Evolutionary conservation across 2,113 vertebrate species (phyloP), one percentile per base, ranked within the genome.

Genomic region (Otis tarda): DNA sequence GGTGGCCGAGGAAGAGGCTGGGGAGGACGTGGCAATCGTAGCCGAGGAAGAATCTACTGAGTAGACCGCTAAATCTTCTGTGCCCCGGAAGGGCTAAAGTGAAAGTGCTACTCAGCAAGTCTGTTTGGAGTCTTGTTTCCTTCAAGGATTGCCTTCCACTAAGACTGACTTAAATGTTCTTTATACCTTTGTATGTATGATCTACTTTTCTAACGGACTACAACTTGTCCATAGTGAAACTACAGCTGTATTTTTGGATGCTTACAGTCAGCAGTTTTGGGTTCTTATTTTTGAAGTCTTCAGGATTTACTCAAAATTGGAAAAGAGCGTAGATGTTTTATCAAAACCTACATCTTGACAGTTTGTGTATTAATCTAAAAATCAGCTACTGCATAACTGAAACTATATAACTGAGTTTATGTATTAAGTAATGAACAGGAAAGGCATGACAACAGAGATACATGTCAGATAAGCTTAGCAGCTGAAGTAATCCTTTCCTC

Each of bases 21-120:
- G 96, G 99, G 99, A 93, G 97, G 98, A 89, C 98, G 99, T 97
- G 99, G 99, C 82, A 99, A 98, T 97, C 98, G 99, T 93, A 99
- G 99, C 98, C 97, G 99, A 96, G 99, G 99, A 94, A 98, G 99
- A 90, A 98, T 99, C 98, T 99, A 99, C 98, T 99, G 97, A 99
- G 71, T 15, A 85, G 86, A 75, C 52, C 49, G 12, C 64, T 93
- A 30, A 73, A 94, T 80, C 87, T 94, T 96, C 93, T 85, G 20
- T 57, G 92, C 82, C 94, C 95, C 88, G 87, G 59, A 64, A 87
- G 83, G 95, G 97, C 90, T 82, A 41, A 81, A 76, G 86, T 63
- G 70, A 90, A 90, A 96, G 97, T 97, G 94, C 97, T 95, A 87
- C 90, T 97, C 95, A 89, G 97, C 97, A 81, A 97, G 95, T 97